Evolutionary conservation across 2,888 invertebrate genomes (phyloP).

Genomic region (Drosophila yooni): DNA sequence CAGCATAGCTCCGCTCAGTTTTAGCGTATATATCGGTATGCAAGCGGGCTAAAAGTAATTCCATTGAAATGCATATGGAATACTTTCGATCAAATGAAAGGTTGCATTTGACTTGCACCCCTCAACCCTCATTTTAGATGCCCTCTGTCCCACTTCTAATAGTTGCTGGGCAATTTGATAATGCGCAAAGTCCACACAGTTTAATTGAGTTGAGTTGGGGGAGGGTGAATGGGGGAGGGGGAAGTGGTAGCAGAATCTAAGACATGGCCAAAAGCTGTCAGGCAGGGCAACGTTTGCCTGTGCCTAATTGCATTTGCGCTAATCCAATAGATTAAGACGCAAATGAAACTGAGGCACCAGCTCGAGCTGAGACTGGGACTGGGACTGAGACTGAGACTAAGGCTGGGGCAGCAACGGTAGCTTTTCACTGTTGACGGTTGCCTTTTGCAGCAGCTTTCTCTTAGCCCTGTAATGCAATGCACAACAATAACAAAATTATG

Average conservation of each 20-base stretch:
- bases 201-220: conserved; percentile 70
- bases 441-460: conserved; percentile 9
- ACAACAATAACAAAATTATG: conserved; percentile 79
- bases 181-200: conserved; percentile 51
- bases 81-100: conserved; percentile 25
- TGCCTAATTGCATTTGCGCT: conserved; percentile 73
- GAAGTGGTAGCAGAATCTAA: conserved; percentile 6
- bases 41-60: conserved; percentile 56
- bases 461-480: conserved; percentile 60
- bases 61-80: conserved; percentile 41
- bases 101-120: conserved; percentile 5
- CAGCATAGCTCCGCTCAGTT: neutral
- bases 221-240: neutral
- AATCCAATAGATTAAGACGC: conserved; percentile 74
- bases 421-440: conserved; percentile 25
- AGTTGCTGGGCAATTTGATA: conserved; percentile 58
- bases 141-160: conserved; percentile 8
- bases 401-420: conserved; percentile 11
- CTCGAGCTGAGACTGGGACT: conserved; percentile 11
- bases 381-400: conserved; percentile 1
- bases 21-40: neutral
- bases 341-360: conserved; percentile 46
- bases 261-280: conserved; percentile 37
- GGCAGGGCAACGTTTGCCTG: conserved; percentile 55
- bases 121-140: neutral